Conservation (phyloP, 2,797 vertebrate species). For the Meda fulgida region DNA sequence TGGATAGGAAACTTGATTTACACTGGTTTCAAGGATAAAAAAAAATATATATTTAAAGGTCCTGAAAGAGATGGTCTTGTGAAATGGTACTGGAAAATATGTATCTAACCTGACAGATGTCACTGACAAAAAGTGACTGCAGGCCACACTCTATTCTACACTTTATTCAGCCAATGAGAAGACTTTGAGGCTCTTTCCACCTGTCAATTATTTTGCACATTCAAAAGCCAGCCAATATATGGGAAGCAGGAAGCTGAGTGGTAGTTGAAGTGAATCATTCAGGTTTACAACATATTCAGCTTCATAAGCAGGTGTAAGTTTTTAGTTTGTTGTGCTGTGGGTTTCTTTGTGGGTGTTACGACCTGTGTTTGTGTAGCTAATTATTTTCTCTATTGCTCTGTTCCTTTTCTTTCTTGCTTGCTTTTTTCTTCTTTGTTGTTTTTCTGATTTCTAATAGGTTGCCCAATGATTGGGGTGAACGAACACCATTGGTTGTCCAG, state of each 20-base stretch:
- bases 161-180: background rate
- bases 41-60: background rate
- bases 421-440: too few relatives aligned
- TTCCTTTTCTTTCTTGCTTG: too few relatives aligned
- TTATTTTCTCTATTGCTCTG: too few relatives aligned
- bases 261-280: background rate
- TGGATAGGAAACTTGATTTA: background rate
- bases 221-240: background rate
- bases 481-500: too few relatives aligned
- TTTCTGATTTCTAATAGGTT: too few relatives aligned
- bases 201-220: background rate
- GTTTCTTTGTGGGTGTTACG: too few relatives aligned
- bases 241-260: background rate
- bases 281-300: background rate
- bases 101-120: background rate
- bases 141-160: background rate
- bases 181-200: background rate
- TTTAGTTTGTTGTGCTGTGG: background rate
- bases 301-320: background rate
- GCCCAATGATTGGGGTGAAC: too few relatives aligned
- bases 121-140: background rate
- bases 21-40: background rate
- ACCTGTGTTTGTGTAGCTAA: too few relatives aligned
- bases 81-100: background rate
- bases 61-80: background rate